Evolutionary conservation across 2,888 invertebrate species (phyloP), one percentile per base, ranked within the genome.

Genomic region (Rhopalosiphum nymphaeae): DNA sequence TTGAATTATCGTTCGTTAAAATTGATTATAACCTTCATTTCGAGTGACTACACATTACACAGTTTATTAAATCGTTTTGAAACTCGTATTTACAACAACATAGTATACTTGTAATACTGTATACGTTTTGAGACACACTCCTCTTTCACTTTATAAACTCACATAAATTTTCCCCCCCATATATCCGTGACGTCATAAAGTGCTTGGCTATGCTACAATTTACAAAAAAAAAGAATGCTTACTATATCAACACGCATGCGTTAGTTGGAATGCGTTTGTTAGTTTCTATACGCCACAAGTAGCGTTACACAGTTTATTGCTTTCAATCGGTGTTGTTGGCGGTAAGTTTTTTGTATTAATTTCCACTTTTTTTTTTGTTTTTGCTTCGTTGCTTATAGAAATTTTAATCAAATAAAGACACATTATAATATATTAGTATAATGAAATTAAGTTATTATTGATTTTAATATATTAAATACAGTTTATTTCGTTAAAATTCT

Each of bases 261-360:
- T 91, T 91, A 16, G 29, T 85, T 56, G 56, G 21, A 25, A 49
- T 91, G 3, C 53, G n/a, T 91, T n/a, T 21, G 49, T 56, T 29
- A 49, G 84, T 84, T 61, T 61, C 78, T 44, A 78, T 53, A 29
- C 61, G 78, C 88, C 88, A 67, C 92, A 42, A 92, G 88, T 78
- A 67, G 88, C 67, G 88, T 67, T 88, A 53, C 88, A n/a, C 87
- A 46, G 21, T 46, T 26, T 86, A 85, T 85, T 86, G 29, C 11
- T 92, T 49, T 13, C 87, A 5, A 61, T 61, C 57, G 92, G 44
- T 61, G 87, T 44, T n/a, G 87, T 86, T 46, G 87, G 26, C 49
- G 92, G 92, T 92, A 87, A 92, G 92, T 92, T 46, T 78, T 84
- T 85, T 44, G 7, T n/a, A 49, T 46, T 46, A 46, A 46, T 84